Base-by-base conservation (phyloP, 1,140 invertebrate genomes). In the Eupeodes corollae region DNA sequence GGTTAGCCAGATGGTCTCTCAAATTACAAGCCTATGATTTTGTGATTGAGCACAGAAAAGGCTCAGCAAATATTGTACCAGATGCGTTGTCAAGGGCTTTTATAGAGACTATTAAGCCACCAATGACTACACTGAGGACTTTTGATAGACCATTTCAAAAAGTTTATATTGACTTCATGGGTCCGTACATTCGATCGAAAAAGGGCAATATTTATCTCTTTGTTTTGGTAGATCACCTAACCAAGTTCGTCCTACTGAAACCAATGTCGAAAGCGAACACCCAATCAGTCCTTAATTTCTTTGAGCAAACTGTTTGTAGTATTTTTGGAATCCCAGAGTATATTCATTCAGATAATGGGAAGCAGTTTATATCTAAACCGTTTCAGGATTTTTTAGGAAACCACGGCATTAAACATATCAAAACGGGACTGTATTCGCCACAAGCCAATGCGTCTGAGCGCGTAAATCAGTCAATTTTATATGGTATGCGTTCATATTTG, bases 381-480 rank as follows among this genome's bases (percentile, higher is more conserved):
- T 31, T 42, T 18, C 1, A 1, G 15, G 40, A 47, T 35, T 32
- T 51, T 18, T 16, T 51, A 6, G 33, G 2, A 5, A 9, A 3
- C 1, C 43, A 43, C 31, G 49, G 49, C 2, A 21, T 43, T 30
- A 47, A 11, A 39, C 41, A 51, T 12, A 30, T 49, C 1, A 52
- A 41, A 15, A 53, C 49, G 3, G 35, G 43, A 0, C 18, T 44
- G 8, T 52, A 54, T 33, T 37, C 42, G 9, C 53, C 54, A 11
- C 47, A 52, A 10, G 41, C 44, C 11, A 59, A 59, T 30, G 43
- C 54, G 5, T 42, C 46, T 0, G 53, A 57, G 34, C 31, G 52
- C 2, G 50, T 47, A 0, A 37, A 39, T 38, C 9, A 42, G 11
- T 16, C 21, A 21, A n/a, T 26, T 15, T 19, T 51, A 42, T 16